phyloP scores from a whole-genome alignment of 2,797 vertebrate species.

The Onychomys arenicola region DNA sequence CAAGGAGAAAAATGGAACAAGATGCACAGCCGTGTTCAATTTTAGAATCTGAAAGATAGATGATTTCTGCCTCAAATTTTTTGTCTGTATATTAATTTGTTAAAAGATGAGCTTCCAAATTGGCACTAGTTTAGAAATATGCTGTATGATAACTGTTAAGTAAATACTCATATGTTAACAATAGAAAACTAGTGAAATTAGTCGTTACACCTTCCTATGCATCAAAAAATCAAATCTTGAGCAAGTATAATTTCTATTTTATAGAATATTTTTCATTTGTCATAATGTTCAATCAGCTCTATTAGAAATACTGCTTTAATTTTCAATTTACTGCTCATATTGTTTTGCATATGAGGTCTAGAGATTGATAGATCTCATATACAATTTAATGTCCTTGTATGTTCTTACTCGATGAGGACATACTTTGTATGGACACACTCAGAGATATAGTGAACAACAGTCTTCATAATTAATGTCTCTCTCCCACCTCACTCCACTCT shows the following conservation, averaged over 20 bases:
- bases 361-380: background rate
- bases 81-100: background rate
- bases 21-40: background rate
- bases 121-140: background rate
- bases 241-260: background rate
- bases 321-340: background rate
- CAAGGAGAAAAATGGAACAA: background rate
- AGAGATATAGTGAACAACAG: background rate
- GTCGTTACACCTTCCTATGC: background rate
- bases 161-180: background rate
- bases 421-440: background rate
- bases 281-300: background rate
- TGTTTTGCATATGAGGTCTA: background rate
- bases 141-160: background rate
- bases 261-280: background rate
- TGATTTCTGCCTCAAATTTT: background rate
- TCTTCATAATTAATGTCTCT: no score
- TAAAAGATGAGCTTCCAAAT: background rate
- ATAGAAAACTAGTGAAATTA: background rate
- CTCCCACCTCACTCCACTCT: no score
- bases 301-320: constrained; percentile 2
- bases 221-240: background rate
- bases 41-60: background rate
- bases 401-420: background rate
- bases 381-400: background rate